Percentiles rank a stretch among this genome's conserved stretches.
Evolutionary conservation across 37 sponge, comb jelly and placozoan genomes (phyloP).

Genomic region (Chondrosia reniformis): DNA sequence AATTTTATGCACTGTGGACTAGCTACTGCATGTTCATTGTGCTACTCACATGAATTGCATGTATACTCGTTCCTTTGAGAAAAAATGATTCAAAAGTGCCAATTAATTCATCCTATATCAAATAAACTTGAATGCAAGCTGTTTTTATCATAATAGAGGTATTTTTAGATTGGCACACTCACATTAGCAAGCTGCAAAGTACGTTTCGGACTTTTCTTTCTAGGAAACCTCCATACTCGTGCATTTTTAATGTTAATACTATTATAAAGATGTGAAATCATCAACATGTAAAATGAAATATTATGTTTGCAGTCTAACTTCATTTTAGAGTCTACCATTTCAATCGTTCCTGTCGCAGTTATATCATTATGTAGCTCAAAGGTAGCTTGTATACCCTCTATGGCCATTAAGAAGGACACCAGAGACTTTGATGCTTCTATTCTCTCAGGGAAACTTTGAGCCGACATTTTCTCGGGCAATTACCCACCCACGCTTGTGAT

Average conservation of each 20-base stretch:
- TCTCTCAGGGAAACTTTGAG: neutral
- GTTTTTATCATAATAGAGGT: neutral
- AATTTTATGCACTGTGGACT: no score
- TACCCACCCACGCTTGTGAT: no score
- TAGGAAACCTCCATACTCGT: neutral
- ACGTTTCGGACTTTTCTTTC: neutral
- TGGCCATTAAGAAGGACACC: neutral
- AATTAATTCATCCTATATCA: neutral
- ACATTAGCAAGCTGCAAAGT: no score
- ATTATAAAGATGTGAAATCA: no score
- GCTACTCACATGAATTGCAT: conserved; percentile 8
- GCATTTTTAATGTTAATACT: neutral
- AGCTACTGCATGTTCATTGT: no score
- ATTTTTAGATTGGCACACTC: neutral
- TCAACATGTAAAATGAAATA: no score
- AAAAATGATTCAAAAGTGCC: conserved; percentile 4
- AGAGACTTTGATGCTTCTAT: neutral
- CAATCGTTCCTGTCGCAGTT: neutral
- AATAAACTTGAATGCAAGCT: no score
- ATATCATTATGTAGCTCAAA: conserved; percentile 7
- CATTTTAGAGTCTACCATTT: neutral
- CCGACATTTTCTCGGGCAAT: no score
- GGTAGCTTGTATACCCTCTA: neutral
- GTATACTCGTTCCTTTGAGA: conserved; percentile 4
- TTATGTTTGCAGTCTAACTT: conserved; percentile 15